These are phyloP conservation scores for Pseudomyrmex dendroicus DNA, from an alignment of 1,140 invertebrate genomes.

Conservation along the genomic window DNA sequence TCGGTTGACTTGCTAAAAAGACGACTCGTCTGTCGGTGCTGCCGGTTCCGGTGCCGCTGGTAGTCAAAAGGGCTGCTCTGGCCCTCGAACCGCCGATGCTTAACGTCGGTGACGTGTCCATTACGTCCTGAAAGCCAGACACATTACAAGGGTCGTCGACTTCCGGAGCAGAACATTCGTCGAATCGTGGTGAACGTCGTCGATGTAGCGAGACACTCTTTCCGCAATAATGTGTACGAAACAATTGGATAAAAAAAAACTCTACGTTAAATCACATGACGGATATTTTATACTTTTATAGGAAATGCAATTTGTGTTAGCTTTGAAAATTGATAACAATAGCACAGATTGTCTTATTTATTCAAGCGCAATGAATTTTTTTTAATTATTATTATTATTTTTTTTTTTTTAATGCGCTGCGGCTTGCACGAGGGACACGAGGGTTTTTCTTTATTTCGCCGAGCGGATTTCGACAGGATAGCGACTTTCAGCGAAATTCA, in stretches of 20 bases:
- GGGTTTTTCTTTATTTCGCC: slow-evolving; percentile 18
- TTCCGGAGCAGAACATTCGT: slow-evolving; percentile 15
- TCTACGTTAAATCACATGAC: background rate
- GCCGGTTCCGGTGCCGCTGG: slow-evolving; percentile 79
- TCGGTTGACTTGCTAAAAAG: slow-evolving; percentile 81
- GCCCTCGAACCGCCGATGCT: slow-evolving; percentile 81
- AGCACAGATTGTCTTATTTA: background rate
- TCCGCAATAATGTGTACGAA: background rate
- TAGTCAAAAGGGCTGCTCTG: slow-evolving; percentile 81
- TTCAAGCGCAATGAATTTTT: slow-evolving; percentile 3
- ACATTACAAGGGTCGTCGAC: slow-evolving; percentile 42
- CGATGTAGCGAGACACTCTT: background rate
- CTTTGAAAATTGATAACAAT: background rate
- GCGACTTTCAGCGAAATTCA: slow-evolving; percentile 60
- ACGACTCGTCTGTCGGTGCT: slow-evolving; percentile 81
- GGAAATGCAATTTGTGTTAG: background rate
- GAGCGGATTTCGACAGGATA: slow-evolving; percentile 20
- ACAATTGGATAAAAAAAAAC: background rate
- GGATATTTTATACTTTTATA: background rate
- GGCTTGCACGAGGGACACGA: background rate
- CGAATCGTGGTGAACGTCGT: slow-evolving; percentile 14
- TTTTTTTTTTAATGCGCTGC: background rate
- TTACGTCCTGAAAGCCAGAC: slow-evolving; percentile 66
- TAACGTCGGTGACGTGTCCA: slow-evolving; percentile 82
- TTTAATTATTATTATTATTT: too few relatives aligned